Evolutionary conservation across 2,888 invertebrate species (phyloP), one percentile per base, ranked within the genome.

Genomic region (Ectemnius continuus): DNA sequence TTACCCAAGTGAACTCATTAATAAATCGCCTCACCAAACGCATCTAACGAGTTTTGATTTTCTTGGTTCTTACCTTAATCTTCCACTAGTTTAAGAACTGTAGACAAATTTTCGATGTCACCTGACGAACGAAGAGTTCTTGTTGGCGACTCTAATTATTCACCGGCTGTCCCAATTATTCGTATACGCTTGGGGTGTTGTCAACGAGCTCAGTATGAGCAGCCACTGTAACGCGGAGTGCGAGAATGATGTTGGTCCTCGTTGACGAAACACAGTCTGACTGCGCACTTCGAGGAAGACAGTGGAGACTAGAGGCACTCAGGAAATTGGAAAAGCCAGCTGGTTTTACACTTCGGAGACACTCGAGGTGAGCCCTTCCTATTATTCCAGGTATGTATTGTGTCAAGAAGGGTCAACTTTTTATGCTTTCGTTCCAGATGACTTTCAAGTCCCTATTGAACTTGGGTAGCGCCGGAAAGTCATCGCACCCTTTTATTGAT

Each of bases 401-500:
- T 11, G 36, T 11, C 36, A 36, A 11, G 2, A 2, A 8, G 5
- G 5, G 36, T 36, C 36, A 3, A 23, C 23, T 36, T 36, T 6
- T 36, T 36, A 36, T 1, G 36, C 8, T 36, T 8, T 36, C 8
- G 11, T 36, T 67, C 6, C 28, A 86, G 79, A 88, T 88, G 88
- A 88, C 88, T n/a, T 77, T 88, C 11, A 85, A 87, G 23, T 80
- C 85, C 2, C 14, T 88, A 14, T 75, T 85, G 65, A 83, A 82
- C 60, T 79, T 81, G 47, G 82, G 82, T 11, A 70, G 61, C 8
- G 48, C 62, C 4, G 76, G 73, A 2, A 80, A 81, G 36, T 36
- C 70, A 11, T 63, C 80, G 11, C 59, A 75, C n/a, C 47, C 79
- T 13, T 69, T 81, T 0, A 69, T 86, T 28, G 87, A 88, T 6